Conservation (phyloP, 2,113 vertebrate genomes). For the Chelonoidis abingdonii region DNA sequence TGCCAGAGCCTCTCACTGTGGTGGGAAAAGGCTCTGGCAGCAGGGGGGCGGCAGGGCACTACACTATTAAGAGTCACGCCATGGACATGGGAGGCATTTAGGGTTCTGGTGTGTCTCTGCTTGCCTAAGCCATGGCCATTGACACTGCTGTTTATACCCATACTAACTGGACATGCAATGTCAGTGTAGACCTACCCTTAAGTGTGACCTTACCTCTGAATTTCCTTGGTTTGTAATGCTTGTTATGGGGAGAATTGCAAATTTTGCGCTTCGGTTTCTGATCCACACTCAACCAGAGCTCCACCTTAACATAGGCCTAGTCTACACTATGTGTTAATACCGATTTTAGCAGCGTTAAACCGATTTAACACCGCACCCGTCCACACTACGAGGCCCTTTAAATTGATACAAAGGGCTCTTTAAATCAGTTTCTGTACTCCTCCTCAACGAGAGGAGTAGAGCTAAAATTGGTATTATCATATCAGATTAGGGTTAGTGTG, state of each 20-base stretch:
- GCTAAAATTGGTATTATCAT: too few species aligned
- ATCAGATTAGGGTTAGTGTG: too few species aligned
- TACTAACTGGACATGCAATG: background rate
- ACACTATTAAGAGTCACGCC: background rate
- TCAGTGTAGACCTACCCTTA: background rate
- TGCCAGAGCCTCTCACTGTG: background rate
- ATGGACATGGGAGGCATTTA: background rate
- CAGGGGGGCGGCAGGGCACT: background rate
- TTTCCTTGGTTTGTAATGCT: background rate
- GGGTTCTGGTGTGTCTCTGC: background rate
- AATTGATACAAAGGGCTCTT: too few species aligned
- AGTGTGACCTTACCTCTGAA: background rate
- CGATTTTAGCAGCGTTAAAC: too few species aligned
- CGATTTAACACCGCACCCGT: too few species aligned
- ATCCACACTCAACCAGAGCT: fast-evolving
- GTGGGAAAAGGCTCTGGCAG: background rate
- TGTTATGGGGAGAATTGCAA: background rate
- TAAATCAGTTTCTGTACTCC: too few species aligned
- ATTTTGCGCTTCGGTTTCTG: background rate
- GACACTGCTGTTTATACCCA: background rate
- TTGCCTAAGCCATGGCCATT: background rate
- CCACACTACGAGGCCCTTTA: too few species aligned
- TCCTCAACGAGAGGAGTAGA: too few species aligned
- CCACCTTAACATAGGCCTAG: fast-evolving
- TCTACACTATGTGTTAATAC: too few species aligned